Conservation (phyloP, 37 sponge, comb jelly and placozoan species). For the Tethya wilhelma region DNA sequence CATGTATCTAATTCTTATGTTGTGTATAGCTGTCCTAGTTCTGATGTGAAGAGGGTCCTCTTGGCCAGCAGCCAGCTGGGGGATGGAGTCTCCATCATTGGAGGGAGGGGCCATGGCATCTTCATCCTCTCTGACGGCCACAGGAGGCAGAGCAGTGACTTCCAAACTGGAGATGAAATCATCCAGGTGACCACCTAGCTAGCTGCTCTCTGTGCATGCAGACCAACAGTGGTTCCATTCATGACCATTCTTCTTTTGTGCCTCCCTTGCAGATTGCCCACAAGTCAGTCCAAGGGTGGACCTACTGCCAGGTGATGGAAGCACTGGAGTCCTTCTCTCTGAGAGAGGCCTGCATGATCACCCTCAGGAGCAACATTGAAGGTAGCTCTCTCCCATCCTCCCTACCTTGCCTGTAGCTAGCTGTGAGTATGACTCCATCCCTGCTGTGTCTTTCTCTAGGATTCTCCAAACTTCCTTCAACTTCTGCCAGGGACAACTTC, state of each 20-base stretch:
- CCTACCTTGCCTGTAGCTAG: background rate
- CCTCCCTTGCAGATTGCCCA: background rate
- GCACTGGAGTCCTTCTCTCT: background rate
- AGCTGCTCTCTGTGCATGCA: too few relatives aligned
- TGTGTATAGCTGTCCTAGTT: too few relatives aligned
- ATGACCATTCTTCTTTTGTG: background rate
- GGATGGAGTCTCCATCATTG: slow-evolving; percentile 16
- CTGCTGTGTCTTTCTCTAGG: background rate
- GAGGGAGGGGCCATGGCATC: slow-evolving; percentile 59
- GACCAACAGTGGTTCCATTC: background rate
- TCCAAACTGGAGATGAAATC: slow-evolving; percentile 53
- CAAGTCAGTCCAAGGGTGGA: background rate
- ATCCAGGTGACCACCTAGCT: too few relatives aligned
- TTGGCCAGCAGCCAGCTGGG: slow-evolving; percentile 23
- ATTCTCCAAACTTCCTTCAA: background rate
- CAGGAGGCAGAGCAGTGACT: background rate
- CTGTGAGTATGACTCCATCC: background rate
- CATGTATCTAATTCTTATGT: too few relatives aligned
- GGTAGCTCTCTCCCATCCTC: background rate
- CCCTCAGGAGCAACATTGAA: slow-evolving; percentile 1
- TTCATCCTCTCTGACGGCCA: slow-evolving; percentile 29
- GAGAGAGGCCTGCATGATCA: background rate
- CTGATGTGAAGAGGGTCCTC: slow-evolving; percentile 6
- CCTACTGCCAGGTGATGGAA: slow-evolving; percentile 31
- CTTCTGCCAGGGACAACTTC: slow-evolving; percentile 35